Evolutionary conservation across 2,888 invertebrate genomes (phyloP).

Genomic region (Camponotus fellah): DNA sequence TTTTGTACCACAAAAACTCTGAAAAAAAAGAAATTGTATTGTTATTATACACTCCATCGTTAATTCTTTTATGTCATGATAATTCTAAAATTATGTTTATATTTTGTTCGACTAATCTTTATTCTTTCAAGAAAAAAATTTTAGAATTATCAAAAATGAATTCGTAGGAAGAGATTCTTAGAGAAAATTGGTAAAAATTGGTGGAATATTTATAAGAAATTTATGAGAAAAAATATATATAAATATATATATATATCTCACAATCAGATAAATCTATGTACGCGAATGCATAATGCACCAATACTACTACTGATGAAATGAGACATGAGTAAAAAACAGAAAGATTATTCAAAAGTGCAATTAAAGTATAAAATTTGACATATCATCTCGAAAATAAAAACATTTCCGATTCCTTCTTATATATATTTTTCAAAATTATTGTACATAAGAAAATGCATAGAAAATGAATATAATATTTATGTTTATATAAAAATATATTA

Average conservation of each 20-base stretch:
- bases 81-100: not conserved
- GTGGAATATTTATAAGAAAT: not conserved
- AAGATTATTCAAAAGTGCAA: too few species aligned
- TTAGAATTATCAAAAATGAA: not conserved
- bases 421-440: too few species aligned
- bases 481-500: too few species aligned
- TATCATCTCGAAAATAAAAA: too few species aligned
- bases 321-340: too few species aligned
- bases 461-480: too few species aligned
- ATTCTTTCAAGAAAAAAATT: constrained; percentile 68
- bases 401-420: too few species aligned
- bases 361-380: too few species aligned
- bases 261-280: not conserved
- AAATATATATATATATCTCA: too few species aligned
- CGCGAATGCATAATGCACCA: not conserved
- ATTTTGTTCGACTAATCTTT: constrained; percentile 28
- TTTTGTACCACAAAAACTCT: constrained; percentile 97
- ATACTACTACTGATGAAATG: not conserved
- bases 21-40: constrained; percentile 12
- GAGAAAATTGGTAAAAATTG: not conserved
- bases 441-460: too few species aligned
- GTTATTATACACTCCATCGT: not conserved
- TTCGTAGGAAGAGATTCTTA: not conserved
- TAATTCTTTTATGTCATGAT: not conserved
- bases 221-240: too few species aligned